A percentile compares a stretch with the other conserved stretches of the same genome.
Conservation (phyloP, 2,113 vertebrate genomes). For the Brienomyrus brachyistius region DNA sequence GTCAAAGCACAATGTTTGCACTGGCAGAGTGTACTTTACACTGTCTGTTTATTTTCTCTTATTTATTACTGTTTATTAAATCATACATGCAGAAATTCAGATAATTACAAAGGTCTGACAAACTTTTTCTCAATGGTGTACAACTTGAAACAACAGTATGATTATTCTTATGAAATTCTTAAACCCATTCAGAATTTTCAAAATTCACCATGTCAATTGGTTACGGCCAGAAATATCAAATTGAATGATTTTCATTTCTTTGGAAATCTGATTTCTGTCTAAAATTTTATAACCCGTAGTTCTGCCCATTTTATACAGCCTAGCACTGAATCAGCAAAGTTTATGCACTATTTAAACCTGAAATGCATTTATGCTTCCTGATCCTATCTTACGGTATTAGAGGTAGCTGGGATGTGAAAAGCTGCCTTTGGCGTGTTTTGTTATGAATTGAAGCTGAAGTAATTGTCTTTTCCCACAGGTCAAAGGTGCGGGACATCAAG, state of each 20-base stretch:
- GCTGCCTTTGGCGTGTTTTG: neutral
- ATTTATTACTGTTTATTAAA: neutral
- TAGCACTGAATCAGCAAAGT: neutral
- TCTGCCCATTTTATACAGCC: neutral
- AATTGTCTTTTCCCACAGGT: conserved; percentile 54
- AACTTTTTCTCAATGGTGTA: neutral
- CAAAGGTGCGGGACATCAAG: conserved; percentile 87
- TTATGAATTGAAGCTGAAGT: neutral
- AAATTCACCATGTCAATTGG: neutral
- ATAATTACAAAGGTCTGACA: neutral
- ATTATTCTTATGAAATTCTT: neutral
- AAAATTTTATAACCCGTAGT: neutral
- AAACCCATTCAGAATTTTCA: neutral
- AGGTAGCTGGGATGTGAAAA: neutral
- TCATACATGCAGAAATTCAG: neutral
- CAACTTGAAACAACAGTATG: neutral
- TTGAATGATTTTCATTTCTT: neutral
- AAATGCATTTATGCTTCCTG: neutral
- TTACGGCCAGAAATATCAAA: neutral
- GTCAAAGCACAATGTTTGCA: neutral
- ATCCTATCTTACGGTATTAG: neutral
- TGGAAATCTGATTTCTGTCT: neutral
- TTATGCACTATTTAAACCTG: neutral
- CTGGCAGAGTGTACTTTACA: neutral
- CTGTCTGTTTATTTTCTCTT: neutral